Evolutionary conservation across 2,797 vertebrate species (phyloP), one percentile per base, ranked within the genome.

Genomic region (Lophius americanus): DNA sequence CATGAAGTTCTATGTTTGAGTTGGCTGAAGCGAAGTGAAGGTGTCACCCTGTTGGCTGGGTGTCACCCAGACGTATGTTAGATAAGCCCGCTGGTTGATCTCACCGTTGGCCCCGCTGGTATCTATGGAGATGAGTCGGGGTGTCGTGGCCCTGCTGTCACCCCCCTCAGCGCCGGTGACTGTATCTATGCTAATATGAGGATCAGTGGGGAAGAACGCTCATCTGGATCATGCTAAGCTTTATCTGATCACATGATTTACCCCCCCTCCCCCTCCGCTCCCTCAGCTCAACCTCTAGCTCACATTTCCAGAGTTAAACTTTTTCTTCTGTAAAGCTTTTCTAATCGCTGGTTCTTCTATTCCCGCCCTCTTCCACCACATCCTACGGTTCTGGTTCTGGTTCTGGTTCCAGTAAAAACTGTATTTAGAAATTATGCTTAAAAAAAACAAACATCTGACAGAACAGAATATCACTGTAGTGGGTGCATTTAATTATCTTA

Each of bases 121-220:
- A 92, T 92, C 91, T 92, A 89, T 92, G 89, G 85, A 93, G 90
- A 93, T 93, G 86, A 90, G 86, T 60, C 46, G 68, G 63, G 77
- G 75, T 77, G 83, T 82, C 68, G 53, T 55, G 69, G 75, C 68
- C 91, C 74, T 74, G 65, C 71, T 83, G 82, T 91, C 85, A 88
- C 83, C 88, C 75, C 80, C 83, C 83, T 84, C 82, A 62, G 81
- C 73, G 82, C 79, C 83, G 85, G 90, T 92, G 86, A 79, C 86
- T 73, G 82, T 93, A 93, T 94, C 93, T 94, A 92, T 93, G 92
- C 89, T 91, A 93, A 93, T 93, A 85, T 79, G 68, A 74, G 88
- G 86, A 89, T 90, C 85, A 90, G 86, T 70, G 41, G 71, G 76
- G 72, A 73, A 68, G 68, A 81, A 73, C 69, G 83, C 86, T 89